phyloP scores from a whole-genome alignment of 1,140 invertebrate genomes.

The Tetramorium parvispinum region DNA sequence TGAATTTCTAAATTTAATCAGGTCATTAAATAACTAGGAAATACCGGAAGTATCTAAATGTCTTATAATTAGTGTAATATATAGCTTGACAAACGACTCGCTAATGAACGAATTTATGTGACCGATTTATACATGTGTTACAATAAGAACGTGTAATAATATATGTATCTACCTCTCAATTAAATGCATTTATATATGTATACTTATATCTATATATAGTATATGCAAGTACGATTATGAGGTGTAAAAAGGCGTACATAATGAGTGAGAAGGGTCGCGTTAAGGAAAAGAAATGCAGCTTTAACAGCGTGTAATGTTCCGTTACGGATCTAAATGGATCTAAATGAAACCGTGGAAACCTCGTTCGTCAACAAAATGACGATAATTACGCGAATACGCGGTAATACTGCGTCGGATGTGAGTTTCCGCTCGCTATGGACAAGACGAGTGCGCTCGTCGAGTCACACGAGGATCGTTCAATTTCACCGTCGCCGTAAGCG shows the following conservation, averaged over 20 bases:
- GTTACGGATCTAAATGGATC: conserved; percentile 29
- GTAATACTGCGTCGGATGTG: conserved; percentile 37
- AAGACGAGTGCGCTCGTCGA: neutral
- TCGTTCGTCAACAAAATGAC: conserved; percentile 39
- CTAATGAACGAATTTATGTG: neutral
- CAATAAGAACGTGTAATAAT: neutral
- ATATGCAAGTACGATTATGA: neutral
- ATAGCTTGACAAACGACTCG: neutral
- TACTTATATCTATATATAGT: neutral
- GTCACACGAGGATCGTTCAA: conserved; percentile 14
- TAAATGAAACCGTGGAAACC: conserved; percentile 32
- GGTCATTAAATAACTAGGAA: neutral
- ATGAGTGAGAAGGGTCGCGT: neutral
- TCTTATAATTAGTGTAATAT: neutral
- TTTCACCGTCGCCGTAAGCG: conserved; percentile 19
- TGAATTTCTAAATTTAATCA: neutral
- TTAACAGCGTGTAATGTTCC: conserved; percentile 32
- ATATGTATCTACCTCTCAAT: neutral
- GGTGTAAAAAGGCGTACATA: conserved; percentile 29
- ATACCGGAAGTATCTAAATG: neutral
- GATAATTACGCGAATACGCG: conserved; percentile 44
- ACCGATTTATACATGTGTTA: neutral
- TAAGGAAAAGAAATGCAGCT: conserved; percentile 18
- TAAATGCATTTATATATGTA: too few relatives aligned
- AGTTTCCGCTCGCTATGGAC: conserved; percentile 23